Evolutionary conservation across 2,797 vertebrate species (phyloP).

Genomic region (Peromyscus melanophrys): DNA sequence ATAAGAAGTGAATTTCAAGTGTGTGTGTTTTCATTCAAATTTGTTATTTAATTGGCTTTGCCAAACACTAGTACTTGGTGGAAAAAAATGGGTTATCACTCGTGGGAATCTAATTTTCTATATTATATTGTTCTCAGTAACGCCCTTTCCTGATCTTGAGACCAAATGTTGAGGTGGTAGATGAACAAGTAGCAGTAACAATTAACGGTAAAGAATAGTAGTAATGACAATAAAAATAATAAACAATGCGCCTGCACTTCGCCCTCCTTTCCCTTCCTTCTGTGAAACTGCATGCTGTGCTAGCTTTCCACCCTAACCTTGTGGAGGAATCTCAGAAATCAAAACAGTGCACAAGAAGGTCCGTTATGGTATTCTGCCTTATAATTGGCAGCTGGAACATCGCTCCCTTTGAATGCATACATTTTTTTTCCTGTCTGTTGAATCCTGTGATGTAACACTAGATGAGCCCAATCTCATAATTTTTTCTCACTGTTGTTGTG

Average conservation of each 20-base stretch:
- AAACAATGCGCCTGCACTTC: neutral
- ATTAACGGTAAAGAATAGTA: neutral
- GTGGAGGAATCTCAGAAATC: neutral
- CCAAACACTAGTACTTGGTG: neutral
- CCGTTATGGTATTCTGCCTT: neutral
- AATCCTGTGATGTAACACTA: neutral
- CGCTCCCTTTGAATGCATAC: neutral
- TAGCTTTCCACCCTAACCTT: neutral
- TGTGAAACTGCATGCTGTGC: neutral
- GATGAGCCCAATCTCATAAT: neutral
- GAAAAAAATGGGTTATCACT: conserved; percentile 12
- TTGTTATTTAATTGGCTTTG: conserved; percentile 1
- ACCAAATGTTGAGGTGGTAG: neutral
- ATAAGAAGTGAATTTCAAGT: neutral
- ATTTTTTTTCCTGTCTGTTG: neutral
- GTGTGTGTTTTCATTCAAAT: neutral
- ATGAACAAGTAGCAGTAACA: neutral
- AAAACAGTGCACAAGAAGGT: neutral
- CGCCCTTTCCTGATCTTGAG: neutral
- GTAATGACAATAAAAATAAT: neutral
- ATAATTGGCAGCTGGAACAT: neutral
- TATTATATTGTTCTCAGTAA: neutral
- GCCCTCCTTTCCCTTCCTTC: neutral
- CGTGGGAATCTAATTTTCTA: neutral
- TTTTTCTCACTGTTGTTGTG: neutral